A percentile compares a stretch with the other conserved stretches of the same genome.
Evolutionary conservation across 2,113 vertebrate species (phyloP).

Genomic region (Amphilophus citrinellus): DNA sequence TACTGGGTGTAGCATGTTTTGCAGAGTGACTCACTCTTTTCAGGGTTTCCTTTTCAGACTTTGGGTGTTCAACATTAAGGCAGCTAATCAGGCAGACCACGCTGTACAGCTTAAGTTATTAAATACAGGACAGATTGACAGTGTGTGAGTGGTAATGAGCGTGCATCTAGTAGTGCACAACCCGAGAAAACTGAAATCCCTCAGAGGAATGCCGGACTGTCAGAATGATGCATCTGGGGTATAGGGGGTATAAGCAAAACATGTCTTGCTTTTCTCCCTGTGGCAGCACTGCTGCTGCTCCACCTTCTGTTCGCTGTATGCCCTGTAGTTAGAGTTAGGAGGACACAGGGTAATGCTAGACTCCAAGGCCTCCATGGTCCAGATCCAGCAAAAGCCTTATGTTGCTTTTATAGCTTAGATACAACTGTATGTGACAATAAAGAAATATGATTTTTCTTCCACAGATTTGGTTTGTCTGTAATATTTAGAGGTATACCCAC

Average conservation of each 20-base stretch:
- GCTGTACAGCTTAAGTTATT: not conserved
- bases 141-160: not conserved
- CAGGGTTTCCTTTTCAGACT: not conserved
- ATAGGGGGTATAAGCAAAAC: conserved; percentile 15
- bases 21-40: not conserved
- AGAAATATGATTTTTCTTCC: not conserved
- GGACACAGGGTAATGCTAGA: not conserved
- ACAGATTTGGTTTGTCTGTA: not conserved
- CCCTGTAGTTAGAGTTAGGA: conserved; percentile 12
- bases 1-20: not conserved
- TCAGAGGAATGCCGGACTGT: conserved; percentile 12
- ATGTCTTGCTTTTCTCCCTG: conserved; percentile 17
- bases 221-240: conserved; percentile 35
- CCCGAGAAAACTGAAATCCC: conserved; percentile 13
- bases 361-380: not conserved
- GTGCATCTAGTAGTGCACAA: conserved; percentile 4
- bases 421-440: not conserved
- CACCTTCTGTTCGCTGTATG: conserved; percentile 28
- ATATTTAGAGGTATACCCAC: not conserved
- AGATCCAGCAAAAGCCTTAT: not conserved
- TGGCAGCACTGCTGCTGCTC: conserved; percentile 19
- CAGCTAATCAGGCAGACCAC: not conserved
- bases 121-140: not conserved
- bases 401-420: not conserved
- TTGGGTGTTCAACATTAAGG: not conserved